Conservation (phyloP, 2,113 vertebrate genomes). For the Scatophagus argus region DNA sequence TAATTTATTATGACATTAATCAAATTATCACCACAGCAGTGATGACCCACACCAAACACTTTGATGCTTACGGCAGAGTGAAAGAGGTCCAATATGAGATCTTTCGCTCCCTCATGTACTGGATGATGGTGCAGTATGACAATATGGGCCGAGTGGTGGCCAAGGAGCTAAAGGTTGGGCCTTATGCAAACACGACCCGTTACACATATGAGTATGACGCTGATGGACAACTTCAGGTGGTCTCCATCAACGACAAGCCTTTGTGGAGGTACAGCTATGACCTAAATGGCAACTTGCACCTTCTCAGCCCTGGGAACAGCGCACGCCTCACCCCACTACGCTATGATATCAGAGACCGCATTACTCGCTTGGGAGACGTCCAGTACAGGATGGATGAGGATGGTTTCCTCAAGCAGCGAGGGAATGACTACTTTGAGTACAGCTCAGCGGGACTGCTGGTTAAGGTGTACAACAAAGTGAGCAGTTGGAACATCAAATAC, state of each 20-base stretch:
- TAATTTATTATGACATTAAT: conserved; percentile 99
- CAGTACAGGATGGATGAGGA: conserved; percentile 97
- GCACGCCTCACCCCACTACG: conserved; percentile 94
- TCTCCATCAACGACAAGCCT: conserved; percentile 97
- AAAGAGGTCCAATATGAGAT: conserved; percentile 99
- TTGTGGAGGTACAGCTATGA: conserved; percentile 99
- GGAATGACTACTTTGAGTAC: conserved; percentile 95
- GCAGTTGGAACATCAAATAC: conserved; percentile 93
- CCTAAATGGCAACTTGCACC: conserved; percentile 96
- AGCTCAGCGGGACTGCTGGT: conserved; percentile 93
- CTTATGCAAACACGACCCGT: conserved; percentile 97
- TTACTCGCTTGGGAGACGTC: conserved; percentile 94
- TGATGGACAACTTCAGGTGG: conserved; percentile 94
- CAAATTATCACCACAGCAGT: conserved; percentile 98
- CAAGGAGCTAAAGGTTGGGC: conserved; percentile 97
- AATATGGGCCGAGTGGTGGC: conserved; percentile 98
- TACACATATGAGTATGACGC: conserved; percentile 97
- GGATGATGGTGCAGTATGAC: conserved; percentile 99
- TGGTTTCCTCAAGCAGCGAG: conserved; percentile 95
- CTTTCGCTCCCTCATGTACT: conserved; percentile 98
- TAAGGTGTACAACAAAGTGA: conserved; percentile 92
- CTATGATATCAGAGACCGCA: conserved; percentile 94
- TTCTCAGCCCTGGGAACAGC: conserved; percentile 95
- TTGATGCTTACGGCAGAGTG: conserved; percentile 96
- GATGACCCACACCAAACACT: conserved; percentile 99